Conservation (phyloP, 2,113 vertebrate genomes). For the Microcebus jonahi region DNA sequence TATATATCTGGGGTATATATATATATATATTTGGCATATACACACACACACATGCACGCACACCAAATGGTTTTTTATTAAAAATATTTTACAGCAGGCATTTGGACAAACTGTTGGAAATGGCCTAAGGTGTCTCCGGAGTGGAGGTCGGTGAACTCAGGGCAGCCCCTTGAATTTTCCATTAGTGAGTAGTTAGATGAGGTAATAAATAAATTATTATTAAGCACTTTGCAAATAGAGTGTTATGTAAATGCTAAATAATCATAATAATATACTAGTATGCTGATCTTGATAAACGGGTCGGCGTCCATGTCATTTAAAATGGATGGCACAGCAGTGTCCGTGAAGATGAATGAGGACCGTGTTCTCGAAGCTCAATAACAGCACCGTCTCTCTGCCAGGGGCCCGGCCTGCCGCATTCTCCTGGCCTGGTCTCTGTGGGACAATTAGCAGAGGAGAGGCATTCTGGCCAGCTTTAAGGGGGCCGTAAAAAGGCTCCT, state of each 20-base stretch:
- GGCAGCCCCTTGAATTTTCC: conserved; percentile 65
- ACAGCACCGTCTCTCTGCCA: background rate
- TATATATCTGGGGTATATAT: background rate
- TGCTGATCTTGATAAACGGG: conserved; percentile 70
- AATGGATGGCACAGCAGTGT: conserved; percentile 61
- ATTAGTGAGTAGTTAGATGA: conserved; percentile 67
- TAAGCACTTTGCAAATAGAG: conserved; percentile 75
- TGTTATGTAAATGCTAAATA: conserved; percentile 74
- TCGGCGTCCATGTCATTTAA: conserved; percentile 67
- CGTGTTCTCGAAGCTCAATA: background rate
- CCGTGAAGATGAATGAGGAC: conserved; percentile 27
- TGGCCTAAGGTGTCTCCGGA: conserved; percentile 50
- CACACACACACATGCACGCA: no score
- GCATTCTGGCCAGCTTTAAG: background rate
- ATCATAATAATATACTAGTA: conserved; percentile 66
- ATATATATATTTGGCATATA: no score
- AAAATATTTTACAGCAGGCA: conserved; percentile 21
- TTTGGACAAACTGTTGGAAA: conserved; percentile 38
- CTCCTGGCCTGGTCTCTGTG: background rate
- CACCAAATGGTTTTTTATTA: conserved; percentile 37
- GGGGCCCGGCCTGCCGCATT: background rate
- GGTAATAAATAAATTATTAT: conserved; percentile 79
- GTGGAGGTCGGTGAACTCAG: conserved; percentile 65
- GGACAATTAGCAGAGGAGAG: conserved; percentile 32
- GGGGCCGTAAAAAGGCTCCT: background rate